Base-by-base conservation (phyloP, 2,888 invertebrate genomes). In the Ochlodes sylvanus region DNA sequence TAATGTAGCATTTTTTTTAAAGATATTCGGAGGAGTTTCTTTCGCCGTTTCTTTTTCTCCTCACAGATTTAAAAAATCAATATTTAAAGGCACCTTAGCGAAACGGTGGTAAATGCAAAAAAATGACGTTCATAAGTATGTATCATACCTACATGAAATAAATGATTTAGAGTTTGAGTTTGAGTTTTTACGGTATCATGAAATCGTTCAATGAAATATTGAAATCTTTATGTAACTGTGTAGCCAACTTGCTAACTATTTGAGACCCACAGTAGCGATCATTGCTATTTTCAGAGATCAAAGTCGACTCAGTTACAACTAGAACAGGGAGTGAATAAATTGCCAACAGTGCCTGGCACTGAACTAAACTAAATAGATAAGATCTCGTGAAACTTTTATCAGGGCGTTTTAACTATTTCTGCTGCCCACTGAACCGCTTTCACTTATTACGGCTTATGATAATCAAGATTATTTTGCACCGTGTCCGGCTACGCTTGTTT, bases 371-470 rank as follows among this genome's bases (percentile, higher is more conserved):
- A 82, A 86, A 88, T 87, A 82, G 86, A 88, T 87, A 79, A 77
- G 76, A 84, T 86, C 86, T 78, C 74, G 88, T 85, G 88, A 89
- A 90, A 90, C 85, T 85, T 80, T 77, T 79, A 79, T 76, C 79
- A 83, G 83, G 83, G 81, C 83, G 79, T 78, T 81, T 77, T 71
- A 71, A 81, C 73, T 76, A 78, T 73, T 76, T 76, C 78, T 79
- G 64, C 75, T 80, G 80, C 83, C 79, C 73, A 75, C 65, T 69
- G 71, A 78, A 82, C 85, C 76, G 85, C 88, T 90, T 90, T 90
- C 88, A 85, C 77, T 76, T 77, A 81, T 82, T 77, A 79, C 79
- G 79, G 76, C 73, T 79, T 74, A 76, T 71, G 73, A 56, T 60
- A 69, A 38, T 57, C 50, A 57, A 57, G 57, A 64, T 57, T 41